Percentiles rank a stretch among this genome's conserved stretches.
phyloP scores from a whole-genome alignment of 2,113 vertebrate species.

The Corythaixoides concolor region DNA sequence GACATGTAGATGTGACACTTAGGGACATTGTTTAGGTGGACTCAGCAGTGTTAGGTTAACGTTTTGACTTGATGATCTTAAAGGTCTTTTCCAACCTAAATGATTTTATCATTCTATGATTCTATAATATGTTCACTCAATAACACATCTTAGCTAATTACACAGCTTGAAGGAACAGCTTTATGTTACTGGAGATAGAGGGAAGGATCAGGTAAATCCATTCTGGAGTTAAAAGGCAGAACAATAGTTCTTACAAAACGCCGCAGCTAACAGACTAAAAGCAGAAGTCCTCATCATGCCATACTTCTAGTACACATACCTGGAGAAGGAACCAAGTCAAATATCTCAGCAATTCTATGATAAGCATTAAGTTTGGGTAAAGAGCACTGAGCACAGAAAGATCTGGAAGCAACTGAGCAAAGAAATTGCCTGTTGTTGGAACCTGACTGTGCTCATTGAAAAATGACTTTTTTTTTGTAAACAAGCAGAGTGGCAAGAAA shows the following conservation, averaged over 20 bases:
- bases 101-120: too few relatives aligned
- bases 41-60: too few relatives aligned
- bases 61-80: too few relatives aligned
- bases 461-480: not conserved
- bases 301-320: not conserved
- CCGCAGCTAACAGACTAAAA: not conserved
- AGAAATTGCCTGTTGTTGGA: not conserved
- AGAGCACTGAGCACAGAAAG: not conserved
- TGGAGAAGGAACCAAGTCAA: not conserved
- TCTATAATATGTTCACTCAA: too few relatives aligned
- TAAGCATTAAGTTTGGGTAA: fast-evolving
- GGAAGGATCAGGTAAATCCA: not conserved
- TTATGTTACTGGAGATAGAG: not conserved
- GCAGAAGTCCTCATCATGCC: not conserved
- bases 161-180: not conserved
- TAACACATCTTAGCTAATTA: not conserved
- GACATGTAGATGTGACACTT: too few relatives aligned
- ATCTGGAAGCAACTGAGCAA: not conserved
- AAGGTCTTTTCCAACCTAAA: too few relatives aligned
- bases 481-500: not conserved
- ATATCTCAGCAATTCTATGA: not conserved
- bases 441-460: not conserved
- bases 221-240: not conserved
- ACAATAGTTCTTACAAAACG: not conserved
- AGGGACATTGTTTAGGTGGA: too few relatives aligned